phyloP scores from a whole-genome alignment of 2,113 vertebrate genomes.

The Danio rerio region DNA sequence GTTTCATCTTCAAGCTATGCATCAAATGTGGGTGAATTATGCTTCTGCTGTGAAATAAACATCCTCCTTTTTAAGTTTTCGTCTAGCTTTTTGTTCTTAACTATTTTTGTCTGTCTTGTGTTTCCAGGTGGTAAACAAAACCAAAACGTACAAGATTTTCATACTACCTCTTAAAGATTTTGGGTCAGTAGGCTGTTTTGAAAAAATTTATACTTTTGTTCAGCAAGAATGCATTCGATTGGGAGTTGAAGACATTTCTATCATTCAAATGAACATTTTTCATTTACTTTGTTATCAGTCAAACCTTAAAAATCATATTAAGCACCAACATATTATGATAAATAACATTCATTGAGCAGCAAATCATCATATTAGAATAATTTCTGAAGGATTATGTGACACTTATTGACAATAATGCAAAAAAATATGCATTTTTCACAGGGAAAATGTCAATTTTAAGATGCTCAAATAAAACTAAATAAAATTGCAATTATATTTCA shows the following conservation, averaged over 20 bases:
- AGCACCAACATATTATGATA: neutral
- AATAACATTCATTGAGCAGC: neutral
- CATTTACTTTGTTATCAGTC: no score
- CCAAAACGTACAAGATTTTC: neutral
- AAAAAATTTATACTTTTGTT: no score
- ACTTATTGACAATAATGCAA: neutral
- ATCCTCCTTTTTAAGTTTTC: neutral
- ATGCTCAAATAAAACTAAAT: no score
- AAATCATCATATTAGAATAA: neutral
- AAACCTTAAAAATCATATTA: neutral
- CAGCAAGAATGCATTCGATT: neutral
- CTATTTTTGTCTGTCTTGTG: neutral
- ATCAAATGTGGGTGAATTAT: neutral
- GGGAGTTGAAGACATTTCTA: neutral
- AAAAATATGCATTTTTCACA: neutral
- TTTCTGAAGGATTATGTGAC: neutral
- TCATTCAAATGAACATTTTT: no score
- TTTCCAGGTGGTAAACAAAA: neutral
- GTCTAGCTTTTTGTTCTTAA: neutral
- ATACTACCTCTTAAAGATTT: neutral
- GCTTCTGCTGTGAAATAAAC: slow-evolving; percentile 6
- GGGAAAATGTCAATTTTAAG: no score
- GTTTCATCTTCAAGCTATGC: neutral
- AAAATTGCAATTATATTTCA: no score
- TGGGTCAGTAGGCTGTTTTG: neutral